Percentiles rank a stretch among this genome's conserved stretches.
Evolutionary conservation across 2,888 invertebrate genomes (phyloP).

Genomic region (Myopa testacea): DNA sequence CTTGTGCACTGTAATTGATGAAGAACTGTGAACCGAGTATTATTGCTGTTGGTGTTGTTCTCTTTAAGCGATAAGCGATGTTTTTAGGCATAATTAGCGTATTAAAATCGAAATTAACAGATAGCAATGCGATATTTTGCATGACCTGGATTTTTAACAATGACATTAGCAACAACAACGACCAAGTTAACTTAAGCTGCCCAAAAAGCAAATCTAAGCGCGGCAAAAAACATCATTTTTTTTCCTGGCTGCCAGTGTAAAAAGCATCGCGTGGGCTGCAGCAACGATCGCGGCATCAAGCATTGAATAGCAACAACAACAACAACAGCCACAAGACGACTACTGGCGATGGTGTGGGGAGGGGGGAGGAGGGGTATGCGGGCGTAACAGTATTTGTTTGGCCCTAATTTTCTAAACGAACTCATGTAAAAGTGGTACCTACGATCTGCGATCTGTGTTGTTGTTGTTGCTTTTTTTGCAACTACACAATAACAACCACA

Average conservation of each 20-base stretch:
- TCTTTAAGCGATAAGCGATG: neutral
- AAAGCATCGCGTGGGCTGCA: conserved; percentile 25
- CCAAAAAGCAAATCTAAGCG: conserved; percentile 21
- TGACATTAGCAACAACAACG: neutral
- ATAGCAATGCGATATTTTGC: conserved; percentile 18
- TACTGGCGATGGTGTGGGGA: neutral
- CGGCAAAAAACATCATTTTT: neutral
- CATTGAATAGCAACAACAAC: neutral
- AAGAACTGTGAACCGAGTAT: neutral
- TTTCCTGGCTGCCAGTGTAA: neutral
- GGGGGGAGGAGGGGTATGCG: neutral
- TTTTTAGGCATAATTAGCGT: neutral
- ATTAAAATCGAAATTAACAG: neutral
- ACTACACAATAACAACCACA: conserved; percentile 18
- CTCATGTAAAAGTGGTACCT: conserved; percentile 21
- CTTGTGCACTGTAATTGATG: neutral
- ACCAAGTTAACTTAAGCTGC: conserved; percentile 22
- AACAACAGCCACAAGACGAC: conserved; percentile 1
- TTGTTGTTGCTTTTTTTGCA: conserved; percentile 11
- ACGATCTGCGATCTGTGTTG: neutral
- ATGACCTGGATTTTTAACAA: conserved; percentile 28
- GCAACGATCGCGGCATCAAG: neutral
- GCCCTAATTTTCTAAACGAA: conserved; percentile 38
- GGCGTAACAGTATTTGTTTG: neutral
- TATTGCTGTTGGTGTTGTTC: conserved; percentile 5